Evolutionary conservation across 2,113 vertebrate genomes (phyloP).

Genomic region (Argyrosomus japonicus): DNA sequence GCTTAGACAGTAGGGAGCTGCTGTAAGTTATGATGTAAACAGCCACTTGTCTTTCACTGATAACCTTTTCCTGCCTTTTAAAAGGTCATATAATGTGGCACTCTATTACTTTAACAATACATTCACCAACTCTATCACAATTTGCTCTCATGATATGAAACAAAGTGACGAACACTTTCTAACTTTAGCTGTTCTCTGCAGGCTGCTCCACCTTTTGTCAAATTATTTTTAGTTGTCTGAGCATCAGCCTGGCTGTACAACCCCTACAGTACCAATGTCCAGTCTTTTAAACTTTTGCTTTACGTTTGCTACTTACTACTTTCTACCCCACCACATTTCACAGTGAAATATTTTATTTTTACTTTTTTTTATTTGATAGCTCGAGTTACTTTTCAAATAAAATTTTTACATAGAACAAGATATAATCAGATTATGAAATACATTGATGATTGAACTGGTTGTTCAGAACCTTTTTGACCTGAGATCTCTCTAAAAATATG

Average conservation of each 20-base stretch:
- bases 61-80: slow-evolving; percentile 43
- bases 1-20: not conserved
- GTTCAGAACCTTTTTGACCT: not conserved
- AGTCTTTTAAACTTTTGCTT: not conserved
- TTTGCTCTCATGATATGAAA: slow-evolving; percentile 27
- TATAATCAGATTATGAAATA: not conserved
- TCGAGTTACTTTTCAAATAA: not conserved
- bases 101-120: slow-evolving; percentile 33
- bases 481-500: not conserved
- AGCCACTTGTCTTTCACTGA: not conserved
- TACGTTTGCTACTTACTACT: not conserved
- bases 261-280: not conserved
- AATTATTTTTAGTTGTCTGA: slow-evolving; percentile 48
- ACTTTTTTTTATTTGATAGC: not conserved
- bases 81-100: slow-evolving; percentile 34
- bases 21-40: not conserved
- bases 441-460: not conserved
- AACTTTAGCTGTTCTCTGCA: slow-evolving; percentile 7
- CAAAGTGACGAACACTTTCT: slow-evolving; percentile 26
- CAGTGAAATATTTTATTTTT: not conserved
- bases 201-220: slow-evolving; percentile 31
- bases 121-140: slow-evolving; percentile 8
- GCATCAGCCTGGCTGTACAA: slow-evolving; percentile 25
- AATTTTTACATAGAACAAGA: not conserved
- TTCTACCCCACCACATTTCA: not conserved